Evolutionary conservation across 2,113 vertebrate genomes (phyloP), one percentile per base, ranked within the genome.

Genomic region (Physeter macrocephalus): DNA sequence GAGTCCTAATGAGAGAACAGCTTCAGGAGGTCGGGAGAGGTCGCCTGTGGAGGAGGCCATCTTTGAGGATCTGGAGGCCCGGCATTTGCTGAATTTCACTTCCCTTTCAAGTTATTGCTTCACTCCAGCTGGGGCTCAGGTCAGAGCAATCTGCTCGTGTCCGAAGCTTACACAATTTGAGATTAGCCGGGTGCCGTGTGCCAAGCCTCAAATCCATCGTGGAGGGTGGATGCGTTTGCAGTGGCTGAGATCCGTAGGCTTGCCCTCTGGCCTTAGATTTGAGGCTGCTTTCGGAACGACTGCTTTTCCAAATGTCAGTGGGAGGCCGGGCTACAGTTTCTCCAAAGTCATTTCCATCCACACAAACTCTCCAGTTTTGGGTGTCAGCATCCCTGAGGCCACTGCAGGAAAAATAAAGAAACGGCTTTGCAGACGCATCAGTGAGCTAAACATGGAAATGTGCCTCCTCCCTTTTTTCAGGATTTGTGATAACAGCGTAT

Each of bases 341-440:
- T 96, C 97, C 93, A 82, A 88, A 97, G 91, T 95, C 98, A 97
- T 95, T 98, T 97, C 97, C 78, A 97, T 67, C 92, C 97, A 95
- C 93, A 96, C 90, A 98, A 64, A 97, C 89, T 97, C 96, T 8
- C 49, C 83, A 94, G 89, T 67, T 78, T 90, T 72, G 46, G 69
- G 36, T 96, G 77, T 97, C 91, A 88, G 74, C 9, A 77, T 62
- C 36, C 34, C 52, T 10, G 59, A 59, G n/a, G 34, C 89, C 86
- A 77, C 90, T 94, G 95, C 94, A 98, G 97, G 92, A 97, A 95
- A 96, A 98, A 97, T 92, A 96, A 97, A 97, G 92, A 98, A 97
- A 97, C 90, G 43, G 39, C 96, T 93, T 93, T 94, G 97, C 39
- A 8, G 95, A 80, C 90, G 88, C 84, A 95, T 92, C 90, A 86